These are phyloP conservation scores for Musca domestica DNA, from an alignment of 1,140 invertebrate genomes.

Conservation along the genomic window DNA sequence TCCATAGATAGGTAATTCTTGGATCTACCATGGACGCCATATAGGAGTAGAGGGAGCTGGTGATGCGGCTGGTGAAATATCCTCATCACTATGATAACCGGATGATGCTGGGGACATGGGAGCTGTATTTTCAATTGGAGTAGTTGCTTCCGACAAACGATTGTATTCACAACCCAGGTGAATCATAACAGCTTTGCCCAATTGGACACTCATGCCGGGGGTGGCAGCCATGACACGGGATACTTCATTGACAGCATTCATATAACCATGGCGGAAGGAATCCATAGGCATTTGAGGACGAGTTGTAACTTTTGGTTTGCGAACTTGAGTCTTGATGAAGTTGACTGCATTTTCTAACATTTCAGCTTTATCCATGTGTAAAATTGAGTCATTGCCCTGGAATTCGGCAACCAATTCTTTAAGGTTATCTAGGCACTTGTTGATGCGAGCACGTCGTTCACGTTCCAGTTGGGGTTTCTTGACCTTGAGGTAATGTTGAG, in stretches of 20 bases:
- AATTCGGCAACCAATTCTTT: conserved; percentile 90
- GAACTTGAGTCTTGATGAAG: conserved; percentile 63
- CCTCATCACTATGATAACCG: conserved; percentile 47
- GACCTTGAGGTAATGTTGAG: conserved; percentile 89
- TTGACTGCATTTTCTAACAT: conserved; percentile 89
- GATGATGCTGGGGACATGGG: conserved; percentile 46
- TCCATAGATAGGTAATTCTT: no score
- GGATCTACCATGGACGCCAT: conserved; percentile 65
- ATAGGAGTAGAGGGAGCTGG: conserved; percentile 52
- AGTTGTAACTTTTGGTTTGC: conserved; percentile 50
- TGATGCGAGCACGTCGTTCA: conserved; percentile 89
- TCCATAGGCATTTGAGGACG: conserved; percentile 55
- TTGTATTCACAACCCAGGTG: conserved; percentile 79
- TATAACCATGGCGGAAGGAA: conserved; percentile 86
- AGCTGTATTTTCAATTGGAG: conserved; percentile 24
- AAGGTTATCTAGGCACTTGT: conserved; percentile 88
- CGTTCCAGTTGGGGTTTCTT: conserved; percentile 96
- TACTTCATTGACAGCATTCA: conserved; percentile 89
- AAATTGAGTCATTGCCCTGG: conserved; percentile 84
- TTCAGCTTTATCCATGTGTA: conserved; percentile 95
- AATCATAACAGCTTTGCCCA: conserved; percentile 83
- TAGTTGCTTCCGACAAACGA: conserved; percentile 57
- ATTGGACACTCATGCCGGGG: conserved; percentile 77
- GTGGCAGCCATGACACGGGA: conserved; percentile 79
- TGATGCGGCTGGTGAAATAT: not conserved